phyloP scores from a whole-genome alignment of 2,113 vertebrate genomes.

The Corythornis cristatus region DNA sequence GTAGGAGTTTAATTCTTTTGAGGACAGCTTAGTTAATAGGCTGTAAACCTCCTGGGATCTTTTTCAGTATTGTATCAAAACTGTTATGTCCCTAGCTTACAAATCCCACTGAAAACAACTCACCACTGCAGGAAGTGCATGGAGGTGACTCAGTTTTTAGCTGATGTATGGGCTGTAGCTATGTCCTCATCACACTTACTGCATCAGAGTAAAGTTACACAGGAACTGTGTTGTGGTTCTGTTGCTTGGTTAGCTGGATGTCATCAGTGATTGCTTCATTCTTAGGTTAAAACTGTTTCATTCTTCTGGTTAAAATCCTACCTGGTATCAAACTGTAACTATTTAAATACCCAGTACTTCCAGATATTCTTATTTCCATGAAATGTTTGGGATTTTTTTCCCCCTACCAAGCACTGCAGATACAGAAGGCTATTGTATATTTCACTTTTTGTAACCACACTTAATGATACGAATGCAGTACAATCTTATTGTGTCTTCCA shows the following conservation, averaged over 20 bases:
- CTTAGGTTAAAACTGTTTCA: background rate
- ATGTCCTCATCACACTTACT: background rate
- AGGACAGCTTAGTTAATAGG: background rate
- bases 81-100: background rate
- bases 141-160: background rate
- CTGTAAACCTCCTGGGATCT: background rate
- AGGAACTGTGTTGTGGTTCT: background rate
- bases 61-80: background rate
- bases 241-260: background rate
- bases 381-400: background rate
- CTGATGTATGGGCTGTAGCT: background rate
- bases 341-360: background rate
- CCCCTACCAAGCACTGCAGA: background rate
- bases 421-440: background rate
- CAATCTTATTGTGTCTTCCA: slow-evolving; percentile 38
- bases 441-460: background rate
- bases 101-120: background rate
- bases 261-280: background rate
- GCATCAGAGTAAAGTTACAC: background rate
- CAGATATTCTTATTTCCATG: slow-evolving; percentile 20
- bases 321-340: background rate
- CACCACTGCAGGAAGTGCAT: background rate
- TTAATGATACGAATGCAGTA: slow-evolving; percentile 19
- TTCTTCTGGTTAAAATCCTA: background rate
- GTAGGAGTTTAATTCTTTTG: background rate